Evolutionary conservation across 1,140 invertebrate genomes (phyloP).

Genomic region (Adelges cooleyi): DNA sequence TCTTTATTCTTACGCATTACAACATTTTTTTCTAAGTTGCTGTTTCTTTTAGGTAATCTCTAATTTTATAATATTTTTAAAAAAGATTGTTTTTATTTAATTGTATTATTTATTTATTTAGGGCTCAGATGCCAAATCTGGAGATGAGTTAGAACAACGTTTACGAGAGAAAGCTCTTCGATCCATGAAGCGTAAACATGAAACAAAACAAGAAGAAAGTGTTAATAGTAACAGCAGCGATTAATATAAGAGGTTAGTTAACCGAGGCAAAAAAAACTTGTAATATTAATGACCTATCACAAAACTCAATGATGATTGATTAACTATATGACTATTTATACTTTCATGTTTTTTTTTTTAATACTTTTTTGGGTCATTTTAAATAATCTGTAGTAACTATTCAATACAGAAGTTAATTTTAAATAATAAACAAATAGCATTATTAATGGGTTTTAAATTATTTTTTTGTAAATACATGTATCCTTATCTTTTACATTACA

Average conservation of each 20-base stretch:
- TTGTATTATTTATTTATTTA: constrained; percentile 31
- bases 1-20: too few relatives aligned
- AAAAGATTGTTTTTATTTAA: too few relatives aligned
- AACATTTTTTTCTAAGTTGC: too few relatives aligned
- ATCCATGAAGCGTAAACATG: constrained; percentile 49
- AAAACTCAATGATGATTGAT: background rate
- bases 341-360: background rate
- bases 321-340: background rate
- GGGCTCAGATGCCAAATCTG: constrained; percentile 43
- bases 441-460: background rate
- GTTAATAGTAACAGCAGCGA: constrained; percentile 31
- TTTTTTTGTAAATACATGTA: constrained; percentile 1
- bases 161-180: constrained; percentile 73
- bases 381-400: background rate
- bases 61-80: too few relatives aligned
- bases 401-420: background rate
- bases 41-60: too few relatives aligned
- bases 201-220: constrained; percentile 31
- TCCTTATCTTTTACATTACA: too few relatives aligned
- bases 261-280: background rate
- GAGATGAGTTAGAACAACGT: constrained; percentile 74
- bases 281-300: background rate
- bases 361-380: background rate
- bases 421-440: background rate
- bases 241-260: constrained; percentile 26